Evolutionary conservation across 2,113 vertebrate species (phyloP).

Genomic region (Geococcyx californianus): DNA sequence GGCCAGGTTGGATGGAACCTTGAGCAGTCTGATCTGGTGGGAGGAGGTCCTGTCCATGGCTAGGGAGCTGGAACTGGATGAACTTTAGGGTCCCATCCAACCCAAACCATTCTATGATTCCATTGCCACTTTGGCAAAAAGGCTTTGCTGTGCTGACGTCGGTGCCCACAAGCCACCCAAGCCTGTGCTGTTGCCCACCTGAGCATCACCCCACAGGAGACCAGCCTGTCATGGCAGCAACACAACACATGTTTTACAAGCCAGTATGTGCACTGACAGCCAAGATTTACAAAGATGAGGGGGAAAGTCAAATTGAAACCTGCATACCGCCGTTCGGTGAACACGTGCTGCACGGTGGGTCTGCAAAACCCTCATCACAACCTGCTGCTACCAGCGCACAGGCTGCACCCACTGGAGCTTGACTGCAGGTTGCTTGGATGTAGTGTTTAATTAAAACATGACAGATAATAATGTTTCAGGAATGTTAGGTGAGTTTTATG

Average conservation of each 20-base stretch:
- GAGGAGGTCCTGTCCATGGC: too few relatives aligned
- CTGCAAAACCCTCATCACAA: background rate
- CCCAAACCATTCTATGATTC: too few relatives aligned
- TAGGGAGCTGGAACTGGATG: too few relatives aligned
- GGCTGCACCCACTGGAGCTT: background rate
- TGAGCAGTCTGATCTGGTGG: too few relatives aligned
- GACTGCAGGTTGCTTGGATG: background rate
- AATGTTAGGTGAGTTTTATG: background rate
- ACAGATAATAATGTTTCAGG: background rate
- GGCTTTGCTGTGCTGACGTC: background rate
- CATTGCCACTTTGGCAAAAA: too few relatives aligned
- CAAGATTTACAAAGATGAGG: accelerated
- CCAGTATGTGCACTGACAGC: accelerated
- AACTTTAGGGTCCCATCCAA: too few relatives aligned
- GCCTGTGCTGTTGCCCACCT: background rate
- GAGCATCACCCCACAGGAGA: too few relatives aligned
- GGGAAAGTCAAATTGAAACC: background rate
- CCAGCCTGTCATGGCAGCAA: background rate
- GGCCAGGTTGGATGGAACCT: too few relatives aligned
- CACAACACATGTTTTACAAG: background rate
- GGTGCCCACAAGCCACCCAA: background rate
- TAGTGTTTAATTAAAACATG: background rate
- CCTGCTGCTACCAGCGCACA: too few relatives aligned
- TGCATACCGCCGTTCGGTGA: accelerated
- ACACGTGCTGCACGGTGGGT: accelerated